Evolutionary conservation across 2,888 invertebrate genomes (phyloP), one percentile per base, ranked within the genome.

Genomic region (Tiliacea citrago): DNA sequence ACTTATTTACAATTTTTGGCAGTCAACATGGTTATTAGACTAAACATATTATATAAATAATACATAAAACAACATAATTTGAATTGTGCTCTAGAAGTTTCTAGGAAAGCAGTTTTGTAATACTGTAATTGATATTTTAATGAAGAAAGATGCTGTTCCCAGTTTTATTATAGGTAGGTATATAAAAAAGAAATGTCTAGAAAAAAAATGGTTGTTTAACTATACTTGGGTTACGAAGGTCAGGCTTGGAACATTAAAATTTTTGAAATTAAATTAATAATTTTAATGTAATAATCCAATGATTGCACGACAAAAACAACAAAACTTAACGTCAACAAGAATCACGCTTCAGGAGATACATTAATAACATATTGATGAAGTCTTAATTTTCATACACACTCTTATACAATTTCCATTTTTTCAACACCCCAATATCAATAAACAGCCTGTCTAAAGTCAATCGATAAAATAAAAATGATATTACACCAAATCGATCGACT

Each of bases 1-100:
- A 84, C 81, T 85, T 85, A 87, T 87, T 83, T 85, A 80, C 80
- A 82, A 60, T 77, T 81, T 79, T 86, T 83, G 76, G 77, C 84
- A 86, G 85, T 76, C 75, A 68, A 77, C 49, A 62, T 74, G 72
- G n/a, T 67, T 67, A 42, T 68, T 18, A 12, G 35, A 73, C 72
- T 69, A 71, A 71, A 66, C 1, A 66, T 58, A 47, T 10, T 9
- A 29, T 21, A 55, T 2, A 53, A 68, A 60, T 68, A 61, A 69
- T 61, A 68, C 53, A 77, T 24, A n/a, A 51, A 4, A 62, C 45
- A 57, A 55, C 8, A 18, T 35, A 24, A 42, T 6, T 49, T 53
- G 8, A 18, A 62, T 42, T 49, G n/a, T 57, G n/a, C 18, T 13
- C 5, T 18, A 55, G 24, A 35, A 2, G 42, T 77, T 35, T 63